These are phyloP conservation scores for Chromis chromis DNA, from an alignment of 2,797 vertebrate genomes.

Conservation along the genomic window DNA sequence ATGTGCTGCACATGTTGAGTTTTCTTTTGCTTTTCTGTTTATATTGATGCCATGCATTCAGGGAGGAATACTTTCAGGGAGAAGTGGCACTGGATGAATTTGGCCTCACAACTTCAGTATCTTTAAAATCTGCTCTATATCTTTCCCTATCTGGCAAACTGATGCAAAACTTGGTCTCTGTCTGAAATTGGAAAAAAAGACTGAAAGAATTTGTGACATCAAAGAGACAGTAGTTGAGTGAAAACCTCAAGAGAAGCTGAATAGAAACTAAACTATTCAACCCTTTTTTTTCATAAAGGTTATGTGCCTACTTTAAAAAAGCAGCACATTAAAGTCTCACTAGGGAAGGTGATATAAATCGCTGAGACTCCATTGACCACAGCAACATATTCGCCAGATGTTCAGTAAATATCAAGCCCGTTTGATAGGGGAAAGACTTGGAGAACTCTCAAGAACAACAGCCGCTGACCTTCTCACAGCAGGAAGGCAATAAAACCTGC, in stretches of 20 bases:
- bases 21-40: too few species aligned
- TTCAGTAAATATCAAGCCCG: slow-evolving; percentile 13
- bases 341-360: not conserved
- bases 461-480: slow-evolving; percentile 37
- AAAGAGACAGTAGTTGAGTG: too few species aligned
- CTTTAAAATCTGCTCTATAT: not conserved
- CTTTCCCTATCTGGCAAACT: not conserved
- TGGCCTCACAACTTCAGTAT: too few species aligned
- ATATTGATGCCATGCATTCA: too few species aligned
- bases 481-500: slow-evolving; percentile 34
- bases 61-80: too few species aligned
- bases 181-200: too few species aligned
- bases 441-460: slow-evolving; percentile 19
- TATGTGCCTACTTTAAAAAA: not conserved
- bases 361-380: not conserved
- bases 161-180: not conserved
- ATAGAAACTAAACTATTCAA: not conserved
- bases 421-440: slow-evolving; percentile 14
- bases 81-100: too few species aligned
- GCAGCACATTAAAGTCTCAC: not conserved
- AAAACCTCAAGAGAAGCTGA: too few species aligned
- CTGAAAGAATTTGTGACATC: too few species aligned
- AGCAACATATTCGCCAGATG: not conserved
- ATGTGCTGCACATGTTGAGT: too few species aligned
- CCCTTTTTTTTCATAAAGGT: not conserved